Evolutionary conservation across 2,113 vertebrate species (phyloP).

Genomic region (Chamaetylas fuelleborni): DNA sequence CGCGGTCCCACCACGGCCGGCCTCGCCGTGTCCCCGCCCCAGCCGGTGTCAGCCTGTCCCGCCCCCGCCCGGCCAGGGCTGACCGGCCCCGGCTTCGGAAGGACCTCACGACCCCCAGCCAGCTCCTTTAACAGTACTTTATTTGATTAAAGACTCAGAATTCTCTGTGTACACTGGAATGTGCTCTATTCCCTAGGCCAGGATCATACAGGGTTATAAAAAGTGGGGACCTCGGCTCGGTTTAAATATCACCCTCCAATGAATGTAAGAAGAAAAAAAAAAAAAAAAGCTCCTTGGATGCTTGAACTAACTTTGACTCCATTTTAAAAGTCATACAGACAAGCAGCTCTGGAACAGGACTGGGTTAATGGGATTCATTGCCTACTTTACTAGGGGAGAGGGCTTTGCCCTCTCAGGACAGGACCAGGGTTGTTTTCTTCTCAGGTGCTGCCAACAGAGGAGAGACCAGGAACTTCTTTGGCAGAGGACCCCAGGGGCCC

Average conservation of each 20-base stretch:
- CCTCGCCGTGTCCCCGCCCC: not conserved
- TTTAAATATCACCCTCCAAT: conserved; percentile 67
- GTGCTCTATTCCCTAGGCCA: conserved; percentile 82
- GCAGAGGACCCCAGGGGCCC: conserved; percentile 38
- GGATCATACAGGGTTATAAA: conserved; percentile 83
- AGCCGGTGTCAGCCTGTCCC: not conserved
- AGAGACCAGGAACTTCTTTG: conserved; percentile 65
- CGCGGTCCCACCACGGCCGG: accelerated
- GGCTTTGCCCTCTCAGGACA: not conserved
- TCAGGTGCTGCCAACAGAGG: conserved; percentile 1
- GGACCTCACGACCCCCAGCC: not conserved
- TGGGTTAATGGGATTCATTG: conserved; percentile 12
- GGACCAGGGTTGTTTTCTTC: not conserved
- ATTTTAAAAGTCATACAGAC: conserved; percentile 75
- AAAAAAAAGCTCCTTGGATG: conserved; percentile 33
- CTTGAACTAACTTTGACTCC: conserved; percentile 62
- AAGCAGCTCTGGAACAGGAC: conserved; percentile 46
- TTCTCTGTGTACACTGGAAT: conserved; percentile 87
- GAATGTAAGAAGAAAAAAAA: not conserved
- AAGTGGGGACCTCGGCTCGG: conserved; percentile 1
- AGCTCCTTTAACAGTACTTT: conserved; percentile 82
- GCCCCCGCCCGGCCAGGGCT: not conserved
- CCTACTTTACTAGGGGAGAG: conserved; percentile 36
- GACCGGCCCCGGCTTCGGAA: not conserved
- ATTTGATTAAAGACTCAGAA: conserved; percentile 86